Evolutionary conservation across 1,140 invertebrate genomes (phyloP), one percentile per base, ranked within the genome.

Genomic region (Eriocheir sinensis): DNA sequence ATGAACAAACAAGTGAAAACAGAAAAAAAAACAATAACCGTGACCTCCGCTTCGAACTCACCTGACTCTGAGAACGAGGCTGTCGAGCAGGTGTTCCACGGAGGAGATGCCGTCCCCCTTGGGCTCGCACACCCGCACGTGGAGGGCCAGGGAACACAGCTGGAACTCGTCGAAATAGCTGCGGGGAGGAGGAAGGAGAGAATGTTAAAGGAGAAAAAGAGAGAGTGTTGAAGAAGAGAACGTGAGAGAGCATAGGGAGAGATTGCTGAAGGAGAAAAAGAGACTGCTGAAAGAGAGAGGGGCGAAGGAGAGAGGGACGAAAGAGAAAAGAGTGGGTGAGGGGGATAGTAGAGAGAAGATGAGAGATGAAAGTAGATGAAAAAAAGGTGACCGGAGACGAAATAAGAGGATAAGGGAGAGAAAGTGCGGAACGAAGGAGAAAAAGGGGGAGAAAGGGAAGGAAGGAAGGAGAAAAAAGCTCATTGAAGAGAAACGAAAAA

Each of bases 101-200:
- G 93, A 94, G 17, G 93, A 94, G 38, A 94, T 94, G 2, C 93
- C 93, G 79, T 94, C 93, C 0, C 93, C 93, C 34, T 94, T 94
- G 0, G 93, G 93, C n/a, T 94, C 93, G 30, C 93, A 94, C 17
- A 91, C 79, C 6, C 93, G 38, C n/a, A 94, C 93, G 79, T 94
- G 93, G 32, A 94, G 93, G 9, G 89, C 93, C 72, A 94, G 89
- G 3, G 93, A 90, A 27, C 93, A 94, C 21, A 89, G 89, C 4
- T 36, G 93, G 9, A 94, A 94, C 48, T 94, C 93, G 79, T 94
- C 93, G 60, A 94, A 94, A 40, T 94, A 94, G 17, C 93, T 94
- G 72, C 12, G 48, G 41, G 27, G 92, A 34, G 2, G 40, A 9
- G 80, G 17, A 92, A 34, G 32, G 0, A 89, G 8, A 9, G 27